Percentiles rank a stretch among this genome's conserved stretches.
Conservation (phyloP, 2,113 vertebrate genomes). For the Myotis lucifugus region DNA sequence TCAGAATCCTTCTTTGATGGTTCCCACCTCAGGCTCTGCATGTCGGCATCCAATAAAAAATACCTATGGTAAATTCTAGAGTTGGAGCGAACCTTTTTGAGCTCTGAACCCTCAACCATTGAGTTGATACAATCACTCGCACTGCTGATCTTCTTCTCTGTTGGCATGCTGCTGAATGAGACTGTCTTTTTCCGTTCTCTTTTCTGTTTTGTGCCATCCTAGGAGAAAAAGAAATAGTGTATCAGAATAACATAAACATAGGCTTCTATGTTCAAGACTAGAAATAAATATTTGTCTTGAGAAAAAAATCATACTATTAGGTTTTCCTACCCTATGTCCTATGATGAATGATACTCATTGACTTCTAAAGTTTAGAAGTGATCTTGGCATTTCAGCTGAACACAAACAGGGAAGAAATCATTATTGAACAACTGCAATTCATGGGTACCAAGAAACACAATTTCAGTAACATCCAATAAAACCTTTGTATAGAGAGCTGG, state of each 20-base stretch:
- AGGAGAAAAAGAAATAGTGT: slow-evolving; percentile 15
- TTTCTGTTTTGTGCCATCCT: slow-evolving; percentile 96
- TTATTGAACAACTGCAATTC: neutral
- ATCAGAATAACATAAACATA: neutral
- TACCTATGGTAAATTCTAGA: slow-evolving; percentile 95
- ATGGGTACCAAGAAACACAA: neutral
- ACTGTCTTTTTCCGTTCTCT: slow-evolving; percentile 97
- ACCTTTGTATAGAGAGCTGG: neutral
- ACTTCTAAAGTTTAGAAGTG: slow-evolving; percentile 10
- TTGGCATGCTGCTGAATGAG: slow-evolving; percentile 98
- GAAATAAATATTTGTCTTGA: slow-evolving; percentile 2
- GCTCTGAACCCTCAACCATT: slow-evolving; percentile 97
- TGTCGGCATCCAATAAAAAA: slow-evolving; percentile 96
- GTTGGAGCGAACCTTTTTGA: slow-evolving; percentile 96
- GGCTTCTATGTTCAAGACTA: neutral
- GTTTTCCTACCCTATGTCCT: neutral
- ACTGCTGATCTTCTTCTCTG: slow-evolving; percentile 97
- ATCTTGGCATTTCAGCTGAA: neutral
- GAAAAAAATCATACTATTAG: neutral
- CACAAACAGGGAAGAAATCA: neutral
- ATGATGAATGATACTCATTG: neutral
- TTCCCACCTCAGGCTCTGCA: slow-evolving; percentile 98
- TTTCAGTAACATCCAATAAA: neutral
- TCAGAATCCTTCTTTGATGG: slow-evolving; percentile 98
- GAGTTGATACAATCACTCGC: slow-evolving; percentile 96